Evolutionary conservation across 2,113 vertebrate species (phyloP), one percentile per base, ranked within the genome.

Genomic region (Macquaria australasica): DNA sequence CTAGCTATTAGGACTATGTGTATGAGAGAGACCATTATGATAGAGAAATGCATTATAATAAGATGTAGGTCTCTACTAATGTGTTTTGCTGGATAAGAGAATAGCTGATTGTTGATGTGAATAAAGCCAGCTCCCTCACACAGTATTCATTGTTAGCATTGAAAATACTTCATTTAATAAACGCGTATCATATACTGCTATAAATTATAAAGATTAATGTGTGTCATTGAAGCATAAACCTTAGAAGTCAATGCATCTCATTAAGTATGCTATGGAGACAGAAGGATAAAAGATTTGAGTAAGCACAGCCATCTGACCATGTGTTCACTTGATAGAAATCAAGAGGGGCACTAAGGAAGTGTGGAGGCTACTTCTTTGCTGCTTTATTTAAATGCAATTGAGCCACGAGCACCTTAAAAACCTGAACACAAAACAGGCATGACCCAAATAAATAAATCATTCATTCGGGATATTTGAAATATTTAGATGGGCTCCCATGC

Each of bases 371-470:
- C 70, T 64, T 50, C 23, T 14, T 56, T 71, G 5, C 1, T 25
- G 23, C 21, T 23, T 82, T 55, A 43, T 12, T 23, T 14, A 4
- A 14, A 53, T 18, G 64, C 43, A 68, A 67, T 10, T 66, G 56
- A 68, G 28, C 21, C 73, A 62, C 28, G 23, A 16, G 28, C 76
- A 76, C 62, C 55, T 75, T 81, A 23, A 28, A 31, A 82, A 66
- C 41, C 34, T 21, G 5, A 79, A 62, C 59, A 63, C 28, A 73
- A 88, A 58, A 70, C 60, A 77, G 70, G 39, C n/a, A 20, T 23
- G 66, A 77, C 82, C 67, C 31, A 75, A 83, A 87, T 85, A 75
- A 83, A 87, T 85, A 53, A 87, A 87, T 91, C 10, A 79, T 83
- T 90, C 20, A 90, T 87, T 80, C 11, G 8, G 23, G 41, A 81